Base-by-base conservation (phyloP, 2,888 invertebrate genomes). In the Gnatocerus cornutus region DNA sequence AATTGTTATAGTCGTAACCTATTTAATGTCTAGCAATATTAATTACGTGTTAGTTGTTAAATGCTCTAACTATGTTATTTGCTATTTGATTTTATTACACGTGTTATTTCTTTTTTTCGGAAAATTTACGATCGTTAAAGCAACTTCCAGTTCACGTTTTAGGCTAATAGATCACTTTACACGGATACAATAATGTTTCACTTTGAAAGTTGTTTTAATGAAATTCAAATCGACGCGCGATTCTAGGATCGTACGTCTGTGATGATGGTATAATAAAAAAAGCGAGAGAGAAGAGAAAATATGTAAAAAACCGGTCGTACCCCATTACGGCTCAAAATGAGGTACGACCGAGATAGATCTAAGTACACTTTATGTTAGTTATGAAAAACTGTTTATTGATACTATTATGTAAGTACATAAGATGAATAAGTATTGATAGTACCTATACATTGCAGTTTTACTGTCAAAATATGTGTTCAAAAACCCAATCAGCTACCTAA, bases 401-500 rank as follows among this genome's bases (percentile, higher is more conserved):
- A 76, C 71, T 76, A 76, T 73, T 79, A 74, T 77, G 74, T 80
- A 79, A 79, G 76, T 78, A 80, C 73, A 74, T 78, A 76, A 76
- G 73, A 76, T 75, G 73, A 80, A 78, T 80, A 81, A 81, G 79
- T 82, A 82, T 82, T 79, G 78, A 77, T 83, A 84, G 83, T 83
- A 83, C 82, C 83, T 84, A 83, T 82, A 82, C 78, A 81, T 81
- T 80, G 81, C 83, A 84, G 83, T 83, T 82, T 82, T 82, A 84
- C 84, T 83, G 84, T 84, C 81, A 78, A 81, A 83, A 84, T 84
- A 85, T 85, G 85, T 85, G 85, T 85, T 84, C 84, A 85, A 81
- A 70, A 83, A 84, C 83, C 84, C 84, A 85, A 84, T 85, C 85
- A 84, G 83, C 83, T 84, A 83, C 81, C 81, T 83, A 83, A 81